Percentiles rank a stretch among this genome's conserved stretches.
phyloP scores from a whole-genome alignment of 2,797 vertebrate genomes.

The Acanthopagrus latus region DNA sequence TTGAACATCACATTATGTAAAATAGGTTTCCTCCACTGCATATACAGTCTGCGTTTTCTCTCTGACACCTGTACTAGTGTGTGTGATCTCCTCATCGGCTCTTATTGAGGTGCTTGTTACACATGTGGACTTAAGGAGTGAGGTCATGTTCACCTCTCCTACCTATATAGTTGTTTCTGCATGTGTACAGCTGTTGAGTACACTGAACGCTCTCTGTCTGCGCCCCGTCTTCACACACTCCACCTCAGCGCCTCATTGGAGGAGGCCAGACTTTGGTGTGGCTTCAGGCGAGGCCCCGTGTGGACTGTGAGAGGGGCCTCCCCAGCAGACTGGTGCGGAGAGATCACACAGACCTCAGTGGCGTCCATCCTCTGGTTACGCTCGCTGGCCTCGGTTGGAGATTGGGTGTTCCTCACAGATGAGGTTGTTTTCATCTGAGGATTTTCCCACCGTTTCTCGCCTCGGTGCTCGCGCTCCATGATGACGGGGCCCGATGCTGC shows the following conservation, averaged over 20 bases:
- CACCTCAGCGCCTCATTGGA: slow-evolving; percentile 30
- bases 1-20: not conserved
- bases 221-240: not conserved
- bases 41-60: not conserved
- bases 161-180: not conserved
- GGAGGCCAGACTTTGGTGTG: slow-evolving; percentile 47
- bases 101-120: not conserved
- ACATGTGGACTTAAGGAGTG: slow-evolving; percentile 9
- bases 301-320: slow-evolving; percentile 34
- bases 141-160: not conserved
- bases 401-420: slow-evolving; percentile 71
- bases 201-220: not conserved
- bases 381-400: slow-evolving; percentile 48
- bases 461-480: slow-evolving; percentile 24
- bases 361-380: slow-evolving; percentile 48
- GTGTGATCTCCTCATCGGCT: not conserved
- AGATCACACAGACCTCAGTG: slow-evolving; percentile 75
- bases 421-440: slow-evolving; percentile 77
- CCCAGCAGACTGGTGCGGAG: slow-evolving; percentile 36
- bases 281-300: slow-evolving; percentile 44
- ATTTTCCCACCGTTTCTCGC: slow-evolving; percentile 71
- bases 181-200: not conserved
- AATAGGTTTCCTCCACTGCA: not conserved
- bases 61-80: not conserved
- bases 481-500: slow-evolving; percentile 4